A percentile compares a stretch with the other conserved stretches of the same genome.
Evolutionary conservation across 2,797 vertebrate species (phyloP).

Genomic region (Ctenosaura bakeri): DNA sequence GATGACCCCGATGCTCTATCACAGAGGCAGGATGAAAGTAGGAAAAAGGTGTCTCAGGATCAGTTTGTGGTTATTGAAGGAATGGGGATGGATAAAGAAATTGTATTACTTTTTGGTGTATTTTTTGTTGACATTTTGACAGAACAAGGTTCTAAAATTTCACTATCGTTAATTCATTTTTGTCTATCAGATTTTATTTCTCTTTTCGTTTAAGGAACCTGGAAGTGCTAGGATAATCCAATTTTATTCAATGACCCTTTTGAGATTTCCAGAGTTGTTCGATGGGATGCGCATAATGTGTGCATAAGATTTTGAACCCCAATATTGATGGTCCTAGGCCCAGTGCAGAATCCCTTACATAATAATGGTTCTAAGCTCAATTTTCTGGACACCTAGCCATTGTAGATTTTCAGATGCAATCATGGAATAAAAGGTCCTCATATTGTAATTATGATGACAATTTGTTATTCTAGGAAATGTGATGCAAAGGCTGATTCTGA

Average conservation of each 20-base stretch:
- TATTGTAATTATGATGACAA: neutral
- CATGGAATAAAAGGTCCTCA: neutral
- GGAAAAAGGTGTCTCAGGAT: neutral
- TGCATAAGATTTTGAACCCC: neutral
- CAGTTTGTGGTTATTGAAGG: too few species aligned
- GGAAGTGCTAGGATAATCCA: neutral
- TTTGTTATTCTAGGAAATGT: neutral
- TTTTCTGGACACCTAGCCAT: neutral
- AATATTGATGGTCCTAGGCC: neutral
- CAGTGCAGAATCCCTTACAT: neutral
- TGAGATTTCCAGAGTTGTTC: neutral
- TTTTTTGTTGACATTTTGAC: too few species aligned
- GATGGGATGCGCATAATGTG: too few species aligned
- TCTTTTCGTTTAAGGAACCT: neutral
- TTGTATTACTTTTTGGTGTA: too few species aligned
- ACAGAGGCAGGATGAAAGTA: conserved; percentile 29
- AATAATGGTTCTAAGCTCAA: neutral
- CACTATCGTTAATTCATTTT: neutral
- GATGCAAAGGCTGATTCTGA: too few species aligned
- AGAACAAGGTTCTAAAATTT: neutral
- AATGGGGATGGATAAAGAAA: too few species aligned
- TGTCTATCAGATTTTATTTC: neutral
- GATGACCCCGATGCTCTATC: conserved; percentile 13
- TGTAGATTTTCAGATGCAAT: neutral
- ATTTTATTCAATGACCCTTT: neutral